Evolutionary conservation across 2,888 invertebrate genomes (phyloP).

Genomic region (Drosophila robusta): DNA sequence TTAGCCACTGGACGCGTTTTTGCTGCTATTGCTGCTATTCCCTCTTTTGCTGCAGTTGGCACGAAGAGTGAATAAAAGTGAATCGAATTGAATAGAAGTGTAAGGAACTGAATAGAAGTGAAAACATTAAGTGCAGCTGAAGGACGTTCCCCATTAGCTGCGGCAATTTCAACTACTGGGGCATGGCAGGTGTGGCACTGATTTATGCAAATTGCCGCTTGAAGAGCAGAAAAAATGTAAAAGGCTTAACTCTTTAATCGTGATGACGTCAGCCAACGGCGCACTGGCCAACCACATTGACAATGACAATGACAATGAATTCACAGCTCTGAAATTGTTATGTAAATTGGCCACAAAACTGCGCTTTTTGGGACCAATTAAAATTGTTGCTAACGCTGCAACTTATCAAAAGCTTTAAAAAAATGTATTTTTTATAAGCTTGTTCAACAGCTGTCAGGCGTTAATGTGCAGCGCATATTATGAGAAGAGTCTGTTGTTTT

Average conservation of each 20-base stretch:
- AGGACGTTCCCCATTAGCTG: conserved; percentile 25
- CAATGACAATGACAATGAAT: conserved; percentile 40
- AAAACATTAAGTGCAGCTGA: conserved; percentile 39
- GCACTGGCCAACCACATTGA: not conserved
- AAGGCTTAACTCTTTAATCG: conserved; percentile 10
- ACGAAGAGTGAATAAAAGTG: conserved; percentile 7
- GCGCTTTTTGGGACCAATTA: not conserved
- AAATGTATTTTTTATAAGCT: too few relatives aligned
- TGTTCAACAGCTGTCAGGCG: too few relatives aligned
- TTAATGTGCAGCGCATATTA: too few relatives aligned
- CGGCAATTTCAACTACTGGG: conserved; percentile 15
- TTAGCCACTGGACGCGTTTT: conserved; percentile 25
- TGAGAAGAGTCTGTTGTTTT: too few relatives aligned
- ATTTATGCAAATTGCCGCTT: conserved; percentile 66
- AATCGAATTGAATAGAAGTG: conserved; percentile 19
- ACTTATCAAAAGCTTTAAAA: not conserved
- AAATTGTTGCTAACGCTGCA: not conserved
- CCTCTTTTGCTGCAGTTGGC: not conserved
- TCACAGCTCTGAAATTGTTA: conserved; percentile 11
- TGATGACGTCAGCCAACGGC: conserved; percentile 37
- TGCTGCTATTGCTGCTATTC: not conserved
- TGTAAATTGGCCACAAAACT: not conserved
- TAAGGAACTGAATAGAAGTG: conserved; percentile 16
- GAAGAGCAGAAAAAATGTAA: conserved; percentile 27
- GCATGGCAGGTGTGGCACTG: conserved; percentile 47